A percentile compares a stretch with the other conserved stretches of the same genome.
Conservation (phyloP, 1,140 invertebrate genomes). For the Scaptomyza hsui region DNA sequence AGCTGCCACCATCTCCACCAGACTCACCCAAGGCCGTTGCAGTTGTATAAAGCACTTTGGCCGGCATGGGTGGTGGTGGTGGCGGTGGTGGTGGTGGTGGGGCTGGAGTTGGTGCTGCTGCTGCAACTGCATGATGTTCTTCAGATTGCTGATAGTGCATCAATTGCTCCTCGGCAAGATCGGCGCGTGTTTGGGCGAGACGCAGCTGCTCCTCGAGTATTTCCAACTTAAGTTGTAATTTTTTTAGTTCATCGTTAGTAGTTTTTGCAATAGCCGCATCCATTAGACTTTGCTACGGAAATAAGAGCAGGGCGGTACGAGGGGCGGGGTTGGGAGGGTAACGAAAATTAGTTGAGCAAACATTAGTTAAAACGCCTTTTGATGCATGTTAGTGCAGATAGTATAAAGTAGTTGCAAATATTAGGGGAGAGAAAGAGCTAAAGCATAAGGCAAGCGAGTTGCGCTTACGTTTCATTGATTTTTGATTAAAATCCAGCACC, state of each 20-base stretch:
- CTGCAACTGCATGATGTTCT: slow-evolving; percentile 18
- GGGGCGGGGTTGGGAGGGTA: slow-evolving; percentile 27
- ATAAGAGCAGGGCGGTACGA: slow-evolving; percentile 47
- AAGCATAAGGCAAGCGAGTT: slow-evolving; percentile 52
- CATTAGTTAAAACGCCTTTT: slow-evolving; percentile 50
- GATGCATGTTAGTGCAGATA: slow-evolving; percentile 51
- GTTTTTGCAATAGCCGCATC: slow-evolving; percentile 83
- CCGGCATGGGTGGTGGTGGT: slow-evolving; percentile 38
- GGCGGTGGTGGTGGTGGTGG: slow-evolving; percentile 56
- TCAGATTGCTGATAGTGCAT: slow-evolving; percentile 46
- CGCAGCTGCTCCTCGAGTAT: slow-evolving; percentile 81
- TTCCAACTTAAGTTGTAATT: slow-evolving; percentile 83
- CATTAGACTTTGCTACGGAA: slow-evolving; percentile 81
- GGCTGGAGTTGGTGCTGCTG: slow-evolving; percentile 40
- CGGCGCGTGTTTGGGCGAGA: slow-evolving; percentile 64
- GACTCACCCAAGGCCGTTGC: slow-evolving; percentile 12
- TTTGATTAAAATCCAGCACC: slow-evolving; percentile 46
- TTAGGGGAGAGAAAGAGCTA: background rate
- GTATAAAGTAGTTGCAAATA: too few relatives aligned
- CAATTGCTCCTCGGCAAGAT: slow-evolving; percentile 76
- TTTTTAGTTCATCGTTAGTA: slow-evolving; percentile 84
- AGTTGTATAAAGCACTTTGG: slow-evolving; percentile 21
- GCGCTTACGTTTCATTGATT: slow-evolving; percentile 59
- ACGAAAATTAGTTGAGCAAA: slow-evolving; percentile 65
- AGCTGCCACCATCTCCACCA: slow-evolving; percentile 24